Percentiles rank a stretch among this genome's conserved stretches.
phyloP scores from a whole-genome alignment of 2,888 invertebrate genomes.

The Acanthoscelides obtectus region DNA sequence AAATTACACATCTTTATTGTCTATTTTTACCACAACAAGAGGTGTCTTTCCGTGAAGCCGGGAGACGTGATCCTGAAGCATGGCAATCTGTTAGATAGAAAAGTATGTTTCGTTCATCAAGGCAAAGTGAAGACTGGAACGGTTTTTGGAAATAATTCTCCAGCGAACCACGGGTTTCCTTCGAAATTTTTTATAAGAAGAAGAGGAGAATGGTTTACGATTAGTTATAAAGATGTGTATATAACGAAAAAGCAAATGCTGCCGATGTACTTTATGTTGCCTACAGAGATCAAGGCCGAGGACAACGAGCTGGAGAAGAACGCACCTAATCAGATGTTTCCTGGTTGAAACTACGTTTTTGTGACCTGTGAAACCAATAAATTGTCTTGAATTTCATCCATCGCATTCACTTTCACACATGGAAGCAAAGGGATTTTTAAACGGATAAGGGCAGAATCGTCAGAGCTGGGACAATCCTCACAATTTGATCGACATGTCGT shows the following conservation, averaged over 20 bases:
- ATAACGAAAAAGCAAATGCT: constrained; percentile 26
- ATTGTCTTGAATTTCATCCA: background rate
- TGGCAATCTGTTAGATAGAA: constrained; percentile 25
- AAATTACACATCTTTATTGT: constrained; percentile 23
- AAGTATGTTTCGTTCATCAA: constrained; percentile 22
- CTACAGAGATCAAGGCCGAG: constrained; percentile 1
- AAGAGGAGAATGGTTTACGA: constrained; percentile 23
- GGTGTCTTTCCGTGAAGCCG: constrained; percentile 21
- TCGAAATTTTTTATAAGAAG: constrained; percentile 25
- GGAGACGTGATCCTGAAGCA: constrained; percentile 26
- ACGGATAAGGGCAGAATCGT: too few species aligned
- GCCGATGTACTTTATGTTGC: constrained; percentile 16
- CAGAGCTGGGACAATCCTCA: too few species aligned
- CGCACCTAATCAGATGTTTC: background rate
- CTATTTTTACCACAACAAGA: constrained; percentile 25
- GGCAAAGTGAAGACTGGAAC: constrained; percentile 19
- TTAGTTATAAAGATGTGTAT: constrained; percentile 24
- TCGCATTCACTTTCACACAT: too few species aligned
- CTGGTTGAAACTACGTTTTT: background rate
- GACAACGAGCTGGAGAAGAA: background rate
- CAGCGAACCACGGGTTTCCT: constrained; percentile 27
- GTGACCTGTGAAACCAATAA: background rate
- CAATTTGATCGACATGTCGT: too few species aligned
- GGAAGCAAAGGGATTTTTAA: too few species aligned
- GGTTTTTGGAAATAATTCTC: constrained; percentile 30